Conservation (phyloP, 2,797 vertebrate species). For the Varecia variegata region DNA sequence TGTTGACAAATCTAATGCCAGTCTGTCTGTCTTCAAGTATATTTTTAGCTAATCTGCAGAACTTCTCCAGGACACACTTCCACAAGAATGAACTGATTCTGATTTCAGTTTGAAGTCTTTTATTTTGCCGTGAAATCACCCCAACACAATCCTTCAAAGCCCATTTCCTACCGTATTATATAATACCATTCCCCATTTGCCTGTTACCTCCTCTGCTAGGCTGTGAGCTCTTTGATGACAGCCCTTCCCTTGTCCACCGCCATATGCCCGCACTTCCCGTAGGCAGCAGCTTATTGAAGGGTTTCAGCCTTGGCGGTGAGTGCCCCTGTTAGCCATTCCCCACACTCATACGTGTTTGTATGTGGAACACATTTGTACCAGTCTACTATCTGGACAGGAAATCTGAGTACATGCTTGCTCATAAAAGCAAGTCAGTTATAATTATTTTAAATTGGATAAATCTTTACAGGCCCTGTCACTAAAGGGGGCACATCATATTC, state of each 20-base stretch:
- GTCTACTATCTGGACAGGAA: background rate
- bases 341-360: background rate
- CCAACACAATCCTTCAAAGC: background rate
- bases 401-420: background rate
- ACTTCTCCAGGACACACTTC: background rate
- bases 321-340: background rate
- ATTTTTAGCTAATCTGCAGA: background rate
- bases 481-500: background rate
- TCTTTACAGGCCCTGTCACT: background rate
- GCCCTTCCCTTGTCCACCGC: background rate
- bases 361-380: background rate
- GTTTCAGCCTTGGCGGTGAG: background rate
- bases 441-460: background rate
- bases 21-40: background rate
- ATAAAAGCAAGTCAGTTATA: background rate
- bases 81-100: background rate
- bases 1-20: background rate
- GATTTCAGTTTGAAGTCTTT: background rate
- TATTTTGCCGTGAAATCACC: background rate
- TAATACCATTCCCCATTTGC: background rate
- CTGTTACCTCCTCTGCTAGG: background rate
- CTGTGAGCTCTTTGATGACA: background rate
- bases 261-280: background rate
- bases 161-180: background rate
- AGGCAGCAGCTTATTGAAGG: background rate